Conservation (phyloP, 2,888 invertebrate genomes). For the Colletes collaris region DNA sequence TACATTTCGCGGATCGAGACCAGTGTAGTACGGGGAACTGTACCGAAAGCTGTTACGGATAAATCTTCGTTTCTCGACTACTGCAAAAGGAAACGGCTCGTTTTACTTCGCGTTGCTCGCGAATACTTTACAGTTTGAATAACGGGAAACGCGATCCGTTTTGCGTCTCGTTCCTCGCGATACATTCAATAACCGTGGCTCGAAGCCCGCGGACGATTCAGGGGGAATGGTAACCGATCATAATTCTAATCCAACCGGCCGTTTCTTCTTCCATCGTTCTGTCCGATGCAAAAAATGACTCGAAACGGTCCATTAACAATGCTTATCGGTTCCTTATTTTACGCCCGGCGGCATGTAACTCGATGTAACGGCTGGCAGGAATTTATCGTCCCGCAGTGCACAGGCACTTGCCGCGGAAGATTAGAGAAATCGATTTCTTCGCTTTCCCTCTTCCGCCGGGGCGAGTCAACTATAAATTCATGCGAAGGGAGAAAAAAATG, state of each 20-base stretch:
- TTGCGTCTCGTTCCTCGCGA: background rate
- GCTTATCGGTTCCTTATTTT: conserved; percentile 48
- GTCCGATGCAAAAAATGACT: conserved; percentile 11
- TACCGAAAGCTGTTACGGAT: background rate
- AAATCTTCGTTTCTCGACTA: background rate
- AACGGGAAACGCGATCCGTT: background rate
- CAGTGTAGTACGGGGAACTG: background rate
- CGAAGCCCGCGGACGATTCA: too few relatives aligned
- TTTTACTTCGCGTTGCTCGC: background rate
- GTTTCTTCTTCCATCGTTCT: background rate
- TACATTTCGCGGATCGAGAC: background rate
- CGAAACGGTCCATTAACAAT: conserved; percentile 34
- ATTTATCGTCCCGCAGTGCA: conserved; percentile 38
- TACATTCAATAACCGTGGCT: background rate
- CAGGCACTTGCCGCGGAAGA: conserved; percentile 6
- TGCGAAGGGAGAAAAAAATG: background rate
- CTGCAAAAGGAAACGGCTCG: too few relatives aligned
- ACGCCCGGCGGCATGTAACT: conserved; percentile 23
- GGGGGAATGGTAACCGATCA: background rate
- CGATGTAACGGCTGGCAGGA: conserved; percentile 36
- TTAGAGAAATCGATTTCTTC: conserved; percentile 40
- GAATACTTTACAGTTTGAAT: too few relatives aligned
- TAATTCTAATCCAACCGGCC: background rate
- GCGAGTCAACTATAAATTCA: conserved; percentile 9
- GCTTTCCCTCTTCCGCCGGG: background rate